Percentiles rank a stretch among this genome's conserved stretches.
These are phyloP conservation scores for Sebastolobus alascanus DNA, from an alignment of 2,797 vertebrate genomes.

Conservation along the genomic window DNA sequence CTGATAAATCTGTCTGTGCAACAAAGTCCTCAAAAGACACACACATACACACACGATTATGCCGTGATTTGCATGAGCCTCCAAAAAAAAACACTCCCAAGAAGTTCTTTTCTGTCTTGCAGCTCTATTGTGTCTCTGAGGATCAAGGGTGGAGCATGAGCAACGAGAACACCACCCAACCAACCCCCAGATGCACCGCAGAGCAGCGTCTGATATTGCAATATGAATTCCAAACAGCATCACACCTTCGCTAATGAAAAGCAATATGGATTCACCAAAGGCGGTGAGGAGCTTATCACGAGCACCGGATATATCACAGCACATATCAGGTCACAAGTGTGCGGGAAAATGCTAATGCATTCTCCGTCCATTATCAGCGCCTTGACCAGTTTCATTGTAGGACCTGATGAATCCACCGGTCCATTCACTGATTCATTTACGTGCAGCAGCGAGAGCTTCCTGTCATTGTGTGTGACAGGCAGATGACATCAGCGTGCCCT, in stretches of 20 bases:
- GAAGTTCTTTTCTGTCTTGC: conserved; percentile 66
- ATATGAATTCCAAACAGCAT: conserved; percentile 55
- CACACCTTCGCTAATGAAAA: conserved; percentile 33
- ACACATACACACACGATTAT: conserved; percentile 17
- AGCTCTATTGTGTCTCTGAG: conserved; percentile 71
- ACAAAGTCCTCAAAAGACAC: conserved; percentile 72
- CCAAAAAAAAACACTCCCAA: conserved; percentile 66
- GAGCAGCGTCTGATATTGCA: conserved; percentile 31
- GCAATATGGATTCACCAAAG: conserved; percentile 43
- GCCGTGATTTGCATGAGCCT: conserved; percentile 72
- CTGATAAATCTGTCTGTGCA: conserved; percentile 83
- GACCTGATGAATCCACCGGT: conserved; percentile 67
- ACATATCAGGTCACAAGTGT: conserved; percentile 33
- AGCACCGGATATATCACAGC: conserved; percentile 31
- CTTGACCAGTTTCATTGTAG: conserved; percentile 54
- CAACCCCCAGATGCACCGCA: conserved; percentile 25
- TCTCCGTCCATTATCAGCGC: conserved; percentile 47
- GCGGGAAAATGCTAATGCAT: conserved; percentile 58
- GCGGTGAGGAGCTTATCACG: conserved; percentile 20
- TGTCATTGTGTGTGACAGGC: conserved; percentile 77
- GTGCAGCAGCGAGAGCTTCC: conserved; percentile 61
- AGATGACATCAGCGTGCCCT: conserved; percentile 81
- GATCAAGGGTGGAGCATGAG: conserved; percentile 64
- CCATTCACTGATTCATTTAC: conserved; percentile 56
- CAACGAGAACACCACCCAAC: conserved; percentile 24